Percentiles rank a stretch among this genome's conserved stretches.
Conservation (phyloP, 2,888 invertebrate genomes). For the Cheilosia pagana region DNA sequence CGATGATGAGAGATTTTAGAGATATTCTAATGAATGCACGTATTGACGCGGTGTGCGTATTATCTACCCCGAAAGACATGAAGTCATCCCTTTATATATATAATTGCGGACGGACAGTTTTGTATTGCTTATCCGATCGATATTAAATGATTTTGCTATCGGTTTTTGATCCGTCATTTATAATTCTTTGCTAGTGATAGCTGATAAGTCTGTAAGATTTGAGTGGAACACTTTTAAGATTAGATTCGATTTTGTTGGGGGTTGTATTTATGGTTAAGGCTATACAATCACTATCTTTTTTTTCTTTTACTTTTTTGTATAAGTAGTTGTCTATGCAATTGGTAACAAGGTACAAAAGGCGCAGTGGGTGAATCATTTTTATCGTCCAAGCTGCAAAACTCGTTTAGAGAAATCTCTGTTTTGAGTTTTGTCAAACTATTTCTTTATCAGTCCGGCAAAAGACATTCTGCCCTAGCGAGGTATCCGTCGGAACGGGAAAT, state of each 20-base stretch:
- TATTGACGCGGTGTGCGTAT: conserved; percentile 39
- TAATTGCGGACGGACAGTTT: conserved; percentile 1
- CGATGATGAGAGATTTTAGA: conserved; percentile 44
- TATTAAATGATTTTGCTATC: conserved; percentile 38
- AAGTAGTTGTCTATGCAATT: too few species aligned
- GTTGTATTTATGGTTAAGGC: not conserved
- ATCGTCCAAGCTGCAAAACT: too few species aligned
- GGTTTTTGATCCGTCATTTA: conserved; percentile 35
- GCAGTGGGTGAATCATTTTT: too few species aligned
- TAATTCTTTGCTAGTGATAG: not conserved
- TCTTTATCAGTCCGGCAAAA: too few species aligned
- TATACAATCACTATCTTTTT: too few species aligned
- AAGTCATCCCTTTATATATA: conserved; percentile 41
- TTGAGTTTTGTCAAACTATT: too few species aligned
- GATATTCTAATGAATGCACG: conserved; percentile 9
- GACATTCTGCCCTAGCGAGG: too few species aligned
- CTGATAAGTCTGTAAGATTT: conserved; percentile 12
- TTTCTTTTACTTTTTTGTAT: too few species aligned
- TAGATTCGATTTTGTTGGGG: conserved; percentile 32
- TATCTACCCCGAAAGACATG: conserved; percentile 19
- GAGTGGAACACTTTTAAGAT: conserved; percentile 14
- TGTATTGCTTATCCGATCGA: conserved; percentile 38
- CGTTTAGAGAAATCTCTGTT: too few species aligned
- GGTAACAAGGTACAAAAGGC: too few species aligned
- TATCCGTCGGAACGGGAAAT: too few species aligned